A percentile compares a stretch with the other conserved stretches of the same genome.
Evolutionary conservation across 1,140 invertebrate species (phyloP).

Genomic region (Plutomurus gul): DNA sequence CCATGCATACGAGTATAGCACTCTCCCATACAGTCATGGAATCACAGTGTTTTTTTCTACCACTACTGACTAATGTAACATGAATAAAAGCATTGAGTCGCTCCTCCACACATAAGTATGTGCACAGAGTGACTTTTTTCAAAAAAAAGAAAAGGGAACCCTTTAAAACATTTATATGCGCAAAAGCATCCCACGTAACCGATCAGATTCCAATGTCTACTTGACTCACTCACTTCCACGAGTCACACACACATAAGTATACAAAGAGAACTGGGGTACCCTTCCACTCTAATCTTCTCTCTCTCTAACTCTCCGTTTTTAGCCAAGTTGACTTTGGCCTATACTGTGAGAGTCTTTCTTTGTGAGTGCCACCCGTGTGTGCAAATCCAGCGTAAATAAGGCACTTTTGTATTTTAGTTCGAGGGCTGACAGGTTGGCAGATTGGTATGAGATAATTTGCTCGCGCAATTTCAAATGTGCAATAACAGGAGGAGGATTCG

Average conservation of each 20-base stretch:
- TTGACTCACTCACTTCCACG: not conserved
- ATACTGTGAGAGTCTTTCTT: too few relatives aligned
- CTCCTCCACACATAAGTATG: not conserved
- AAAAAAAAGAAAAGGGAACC: not conserved
- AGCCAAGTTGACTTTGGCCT: not conserved
- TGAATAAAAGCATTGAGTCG: not conserved
- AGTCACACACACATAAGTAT: too few relatives aligned
- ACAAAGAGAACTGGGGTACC: not conserved
- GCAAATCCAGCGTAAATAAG: too few relatives aligned
- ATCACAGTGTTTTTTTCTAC: too few relatives aligned
- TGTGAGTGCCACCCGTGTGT: too few relatives aligned
- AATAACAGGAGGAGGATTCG: too few relatives aligned
- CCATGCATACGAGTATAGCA: too few relatives aligned
- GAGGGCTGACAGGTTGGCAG: constrained; percentile 32
- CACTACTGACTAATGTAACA: too few relatives aligned
- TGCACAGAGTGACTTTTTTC: not conserved
- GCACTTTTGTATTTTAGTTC: not conserved
- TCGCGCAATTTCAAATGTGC: constrained; percentile 14
- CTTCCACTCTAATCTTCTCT: not conserved
- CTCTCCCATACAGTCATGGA: too few relatives aligned
- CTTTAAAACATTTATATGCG: not conserved
- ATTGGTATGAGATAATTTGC: constrained; percentile 31
- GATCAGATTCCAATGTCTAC: constrained; percentile 22
- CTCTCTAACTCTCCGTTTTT: not conserved
- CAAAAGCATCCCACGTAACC: not conserved